A percentile compares a stretch with the other conserved stretches of the same genome.
Evolutionary conservation across 2,888 invertebrate genomes (phyloP).

Genomic region (Athalia cordata): DNA sequence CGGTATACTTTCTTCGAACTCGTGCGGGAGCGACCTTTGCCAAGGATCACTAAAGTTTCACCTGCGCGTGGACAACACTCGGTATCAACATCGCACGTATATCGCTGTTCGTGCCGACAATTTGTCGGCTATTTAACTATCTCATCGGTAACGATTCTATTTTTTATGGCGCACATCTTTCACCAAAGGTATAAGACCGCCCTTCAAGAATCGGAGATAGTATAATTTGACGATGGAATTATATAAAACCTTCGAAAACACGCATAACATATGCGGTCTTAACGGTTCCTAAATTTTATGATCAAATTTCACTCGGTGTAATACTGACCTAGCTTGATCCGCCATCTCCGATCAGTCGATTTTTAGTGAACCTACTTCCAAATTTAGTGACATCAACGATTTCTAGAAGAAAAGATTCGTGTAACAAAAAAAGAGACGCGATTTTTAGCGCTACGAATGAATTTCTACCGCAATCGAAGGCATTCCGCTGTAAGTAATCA

Average conservation of each 20-base stretch:
- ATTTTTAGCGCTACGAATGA: background rate
- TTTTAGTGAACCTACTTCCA: too few relatives aligned
- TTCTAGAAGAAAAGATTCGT: too few relatives aligned
- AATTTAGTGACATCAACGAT: too few relatives aligned
- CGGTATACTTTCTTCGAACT: conserved; percentile 66
- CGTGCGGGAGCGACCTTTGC: conserved; percentile 65
- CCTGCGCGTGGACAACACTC: conserved; percentile 50
- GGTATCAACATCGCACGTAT: background rate
- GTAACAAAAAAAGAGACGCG: too few relatives aligned
- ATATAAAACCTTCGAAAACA: background rate
- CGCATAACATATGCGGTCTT: too few relatives aligned
- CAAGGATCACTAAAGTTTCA: conserved; percentile 69
- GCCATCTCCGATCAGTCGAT: too few relatives aligned
- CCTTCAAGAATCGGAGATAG: too few relatives aligned
- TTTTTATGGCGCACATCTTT: background rate
- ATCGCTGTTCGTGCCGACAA: conserved; percentile 1
- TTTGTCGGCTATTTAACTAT: background rate
- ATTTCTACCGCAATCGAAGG: conserved; percentile 25
- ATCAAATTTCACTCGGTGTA: conserved; percentile 27
- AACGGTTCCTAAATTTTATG: background rate
- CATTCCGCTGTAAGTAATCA: background rate
- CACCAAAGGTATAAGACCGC: too few relatives aligned
- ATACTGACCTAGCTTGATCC: conserved; percentile 23
- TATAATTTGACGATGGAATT: background rate
- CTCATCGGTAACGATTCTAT: conserved; percentile 17